Evolutionary conservation across 2,888 invertebrate species (phyloP), one percentile per base, ranked within the genome.

Genomic region (Abscondita cerata): DNA sequence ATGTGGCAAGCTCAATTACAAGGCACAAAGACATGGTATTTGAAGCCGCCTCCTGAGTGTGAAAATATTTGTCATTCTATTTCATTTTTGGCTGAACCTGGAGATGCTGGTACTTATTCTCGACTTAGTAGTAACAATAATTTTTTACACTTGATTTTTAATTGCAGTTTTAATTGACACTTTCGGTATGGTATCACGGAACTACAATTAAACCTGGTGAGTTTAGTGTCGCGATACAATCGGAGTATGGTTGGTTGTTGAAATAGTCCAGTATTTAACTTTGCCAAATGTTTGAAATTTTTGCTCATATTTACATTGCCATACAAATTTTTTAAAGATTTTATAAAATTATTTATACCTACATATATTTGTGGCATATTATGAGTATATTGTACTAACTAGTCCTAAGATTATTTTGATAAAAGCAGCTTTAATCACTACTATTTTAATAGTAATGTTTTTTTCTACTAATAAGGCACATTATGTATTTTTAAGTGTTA

Each of bases 1-100:
- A 95, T 95, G 87, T 96, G 96, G 96, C 96, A 96, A 81, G 95
- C 94, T 1, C 95, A 96, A 81, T 84, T 96, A 12, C 85, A 86
- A 70, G 96, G 96, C 0, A 88, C 87, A 71, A 96, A 96, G 82
- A 89, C 86, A 9, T 96, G 96, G 96, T 83, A 85, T 15, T 80
- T 96, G 33, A 87, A 90, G 11, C 95, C 96, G 0, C 90, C 93
- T 0, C 92, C 94, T 0, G 95, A 95, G 81, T 95, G 95, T 82
- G 92, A 95, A 78, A 78, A 86, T 73, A 77, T 88, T 57, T 96
- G 95, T 77, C 81, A 86, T 62, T 83, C 86, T 41, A 86, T 95
- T 72, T 85, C 88, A 63, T 92, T 92, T 78, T 88, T 88, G 69
- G 93, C 93, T 20, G 88, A 92, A 76, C 89, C 92, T 15, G 95